Base-by-base conservation (phyloP, 92 coral and sea anemone genomes). In the Meandrina meandrites region DNA sequence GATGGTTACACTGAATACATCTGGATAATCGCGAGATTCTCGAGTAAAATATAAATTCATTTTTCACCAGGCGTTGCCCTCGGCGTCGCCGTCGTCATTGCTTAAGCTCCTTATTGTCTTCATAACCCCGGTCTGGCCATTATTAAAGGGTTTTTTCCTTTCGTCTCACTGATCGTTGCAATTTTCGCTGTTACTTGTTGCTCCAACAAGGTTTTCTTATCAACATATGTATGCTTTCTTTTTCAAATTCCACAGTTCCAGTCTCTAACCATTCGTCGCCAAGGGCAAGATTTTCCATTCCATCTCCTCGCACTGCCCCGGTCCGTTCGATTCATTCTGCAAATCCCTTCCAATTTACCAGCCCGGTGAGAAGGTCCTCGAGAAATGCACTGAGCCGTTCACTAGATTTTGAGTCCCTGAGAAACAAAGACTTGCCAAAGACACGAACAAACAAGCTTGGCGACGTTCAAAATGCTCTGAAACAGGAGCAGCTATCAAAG, bases 301-400 rank as follows among this genome's bases (percentile, higher is more conserved):
- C 88, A 13, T 85, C 88, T 21, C 83, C 83, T 62, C 88, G 76
- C 51, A 85, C 88, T 4, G n/a, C 83, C 4, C 88, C 88, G 14
- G 27, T 77, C 42, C 88, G 88, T 31, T 67, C 88, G 17, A 78
- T 62, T 76, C 88, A 85, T 66, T 85, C 88, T 12, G 35, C 70
- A 12, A 85, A 78, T 45, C 88, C 88, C 5, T 85, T 85, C 21
- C 83, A 85, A 35, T 85, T 85, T 27, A 19, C 48, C 30, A 58
- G 81, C 19, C 83, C 82, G 24, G 32, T 32, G 53, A 76, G 47
- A 76, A 27, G 64, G n/a, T 57, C n/a, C 48, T 31, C 83, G 6
- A 62, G 64, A 77, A 27, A 2, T 42, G 32, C 76, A 10, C 14
- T 85, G 51, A 76, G 83, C 64, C 82, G 88, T 5, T 85, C 88